Evolutionary conservation across 2,888 invertebrate species (phyloP), one percentile per base, ranked within the genome.

Genomic region (Spialia ferax): DNA sequence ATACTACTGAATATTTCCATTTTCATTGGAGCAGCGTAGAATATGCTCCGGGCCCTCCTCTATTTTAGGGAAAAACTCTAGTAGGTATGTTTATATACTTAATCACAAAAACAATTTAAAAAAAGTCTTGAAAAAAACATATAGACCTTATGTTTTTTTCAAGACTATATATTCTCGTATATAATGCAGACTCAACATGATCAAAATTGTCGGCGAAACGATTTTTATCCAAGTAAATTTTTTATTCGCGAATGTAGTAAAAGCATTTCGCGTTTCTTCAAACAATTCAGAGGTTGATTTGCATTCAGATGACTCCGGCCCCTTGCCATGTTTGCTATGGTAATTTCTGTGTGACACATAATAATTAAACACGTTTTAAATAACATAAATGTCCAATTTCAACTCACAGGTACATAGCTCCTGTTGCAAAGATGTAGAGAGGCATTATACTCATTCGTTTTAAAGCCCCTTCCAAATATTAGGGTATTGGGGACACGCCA

Each of bases 261-360:
- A 75, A 76, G 73, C 74, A 72, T 74, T 75, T 70, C 52, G 68
- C 61, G 69, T 72, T 75, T 73, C 74, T 74, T 73, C 69, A 76
- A 74, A 74, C 69, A 61, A 60, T 71, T 74, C 71, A 68, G 69
- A 61, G 70, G 65, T 65, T 71, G 71, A 77, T 78, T 78, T 75
- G 70, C 74, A 79, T 77, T 76, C 72, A 75, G 72, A 74, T 74
- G 73, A 72, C 64, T 70, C 57, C 60, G 63, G 64, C 55, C 63
- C 50, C 35, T 61, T 48, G 54, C 57, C 68, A 68, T 72, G 71
- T 73, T 63, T 63, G 63, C 54, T 66, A 66, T 60, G 60, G 54
- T 60, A 66, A 66, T 66, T 57, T 60, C 35, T 45, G 26, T 45
- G 23, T 45, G 59, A 45, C 15, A 15, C 18, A 60, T 26, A 59